Evolutionary conservation across 2,888 invertebrate genomes (phyloP).

Genomic region (Drosophila subsilvestris): DNA sequence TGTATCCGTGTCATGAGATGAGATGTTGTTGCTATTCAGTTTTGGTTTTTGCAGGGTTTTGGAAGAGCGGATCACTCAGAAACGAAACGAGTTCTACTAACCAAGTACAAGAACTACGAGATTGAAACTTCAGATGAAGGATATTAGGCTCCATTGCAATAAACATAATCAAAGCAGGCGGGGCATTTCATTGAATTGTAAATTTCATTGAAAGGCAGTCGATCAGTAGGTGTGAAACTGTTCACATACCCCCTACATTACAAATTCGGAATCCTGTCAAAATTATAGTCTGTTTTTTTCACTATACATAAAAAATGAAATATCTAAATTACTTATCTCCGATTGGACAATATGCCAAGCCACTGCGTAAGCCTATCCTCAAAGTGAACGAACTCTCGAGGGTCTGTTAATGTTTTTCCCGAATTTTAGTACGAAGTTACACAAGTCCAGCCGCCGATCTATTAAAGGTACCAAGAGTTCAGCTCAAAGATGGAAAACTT

Average conservation of each 20-base stretch:
- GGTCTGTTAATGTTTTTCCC: not conserved
- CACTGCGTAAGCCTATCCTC: slow-evolving; percentile 24
- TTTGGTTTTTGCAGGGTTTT: slow-evolving; percentile 87
- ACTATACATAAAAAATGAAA: not conserved
- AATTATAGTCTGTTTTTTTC: not conserved
- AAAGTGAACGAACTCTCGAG: not conserved
- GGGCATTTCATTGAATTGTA: not conserved
- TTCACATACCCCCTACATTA: not conserved
- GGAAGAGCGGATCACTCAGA: slow-evolving; percentile 95
- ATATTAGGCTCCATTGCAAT: slow-evolving; percentile 59
- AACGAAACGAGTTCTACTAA: slow-evolving; percentile 90
- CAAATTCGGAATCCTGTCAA: not conserved
- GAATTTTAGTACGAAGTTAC: slow-evolving; percentile 9
- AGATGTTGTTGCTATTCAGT: not conserved
- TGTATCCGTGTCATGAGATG: not conserved
- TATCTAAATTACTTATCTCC: not conserved
- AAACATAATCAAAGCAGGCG: not conserved
- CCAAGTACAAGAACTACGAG: slow-evolving; percentile 89
- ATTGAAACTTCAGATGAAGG: slow-evolving; percentile 91
- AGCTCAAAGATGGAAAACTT: slow-evolving; percentile 26
- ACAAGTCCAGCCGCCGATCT: slow-evolving; percentile 16
- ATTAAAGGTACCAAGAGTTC: slow-evolving; percentile 12
- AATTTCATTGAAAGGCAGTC: slow-evolving; percentile 14
- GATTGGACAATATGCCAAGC: not conserved
- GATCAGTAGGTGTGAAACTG: not conserved